Evolutionary conservation across 2,888 invertebrate species (phyloP), one percentile per base, ranked within the genome.

Genomic region (Boloria euphrosyne): DNA sequence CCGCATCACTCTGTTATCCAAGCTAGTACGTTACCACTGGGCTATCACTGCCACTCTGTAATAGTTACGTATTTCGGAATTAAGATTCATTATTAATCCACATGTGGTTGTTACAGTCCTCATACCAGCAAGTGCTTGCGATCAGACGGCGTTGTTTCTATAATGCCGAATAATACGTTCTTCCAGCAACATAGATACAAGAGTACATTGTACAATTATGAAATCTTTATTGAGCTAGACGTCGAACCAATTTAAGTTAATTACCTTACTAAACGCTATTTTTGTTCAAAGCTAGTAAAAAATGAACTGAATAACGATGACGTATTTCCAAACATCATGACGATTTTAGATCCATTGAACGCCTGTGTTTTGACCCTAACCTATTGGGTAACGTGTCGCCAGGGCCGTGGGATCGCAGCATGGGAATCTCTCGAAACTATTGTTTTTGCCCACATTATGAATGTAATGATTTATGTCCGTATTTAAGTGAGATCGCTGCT

Each of bases 351-450:
- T 50, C 10, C 52, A 65, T 53, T 53, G 46, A 65, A 38, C n/a
- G 46, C 31, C 31, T 47, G n/a, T 53, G 17, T 43, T 71, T 58
- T 75, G 75, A 76, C 77, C 78, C 71, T 74, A 74, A 76, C 76
- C 74, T 68, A 72, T 71, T 75, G 68, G 69, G 73, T 63, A 73
- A 75, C 58, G 68, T 73, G 75, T 76, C 77, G 75, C 75, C 75
- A 71, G 71, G 76, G 78, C 78, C 78, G 78, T 78, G 78, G 62
- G 78, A 78, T 55, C 62, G 54, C 58, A 57, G 38, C 75, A 68
- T 76, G 75, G 73, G 76, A 76, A 74, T 72, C 72, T 66, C 71
- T 60, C 62, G 68, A 71, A 69, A 64, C 69, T 63, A 74, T 74
- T 76, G 76, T 75, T 75, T 73, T 72, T 68, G 65, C 55, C 53